Base-by-base conservation (phyloP, 2,797 vertebrate species). In the Poeciliopsis presidionis region DNA sequence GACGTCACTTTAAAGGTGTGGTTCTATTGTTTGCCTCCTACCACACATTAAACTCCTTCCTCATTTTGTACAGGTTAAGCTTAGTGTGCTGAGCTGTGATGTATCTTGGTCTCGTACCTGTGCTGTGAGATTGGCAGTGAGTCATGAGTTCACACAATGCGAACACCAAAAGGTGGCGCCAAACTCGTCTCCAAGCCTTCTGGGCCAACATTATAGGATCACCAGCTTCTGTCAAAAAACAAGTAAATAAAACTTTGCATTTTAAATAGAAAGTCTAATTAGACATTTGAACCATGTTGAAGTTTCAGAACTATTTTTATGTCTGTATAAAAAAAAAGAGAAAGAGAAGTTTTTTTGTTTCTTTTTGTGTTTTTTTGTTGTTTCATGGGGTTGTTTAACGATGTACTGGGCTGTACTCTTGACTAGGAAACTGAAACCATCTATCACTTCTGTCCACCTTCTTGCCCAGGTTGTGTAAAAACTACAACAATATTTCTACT, bases 81-180 rank as follows among this genome's bases (percentile, higher is more conserved):
- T 12, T 12, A 14, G 9, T 63, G 20, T 25, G 14, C 1, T 33
- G 7, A 9, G 41, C 8, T 43, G 41, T 43, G 9, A 43, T 43
- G 8, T 8, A 25, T 72, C 5, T 25, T 18, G 2, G 0, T 79
- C 0, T 13, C 36, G 6, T 41, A 89, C 90, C 81, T 86, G 4
- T 30, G 61, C 47, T 25, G 39, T 80, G 51, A 61, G 1, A 49
- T 45, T 76, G 57, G 22, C 79, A 49, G 20, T 55, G 0, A 81
- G 51, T 69, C 30, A n/a, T 53, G 20, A 63, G 1, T 28, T 61
- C n/a, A 0, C 49, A 84, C 18, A 71, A 46, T 8, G 5, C 13
- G 2, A 59, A 30, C 57, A 59, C n/a, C 57, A 12, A 41, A 0
- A 73, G 22, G 33, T 83, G 45, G 55, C 1, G 36, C 25, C 25